Evolutionary conservation across 2,888 invertebrate genomes (phyloP).

Genomic region (Strigamia maritima): DNA sequence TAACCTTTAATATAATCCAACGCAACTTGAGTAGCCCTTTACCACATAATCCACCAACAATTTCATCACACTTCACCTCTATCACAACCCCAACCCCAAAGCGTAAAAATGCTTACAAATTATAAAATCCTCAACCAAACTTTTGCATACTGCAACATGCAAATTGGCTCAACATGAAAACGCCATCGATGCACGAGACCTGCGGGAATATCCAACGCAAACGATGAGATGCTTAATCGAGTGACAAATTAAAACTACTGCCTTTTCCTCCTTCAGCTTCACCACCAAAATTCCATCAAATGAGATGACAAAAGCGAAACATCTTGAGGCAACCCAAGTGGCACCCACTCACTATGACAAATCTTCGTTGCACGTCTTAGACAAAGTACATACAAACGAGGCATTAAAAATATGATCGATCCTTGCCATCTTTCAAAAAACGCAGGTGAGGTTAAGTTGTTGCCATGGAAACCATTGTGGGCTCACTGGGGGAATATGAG

Average conservation of each 20-base stretch:
- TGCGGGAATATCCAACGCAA: slow-evolving; percentile 7
- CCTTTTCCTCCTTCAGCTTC: not conserved
- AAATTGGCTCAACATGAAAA: slow-evolving; percentile 32
- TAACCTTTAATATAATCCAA: not conserved
- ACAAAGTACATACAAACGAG: slow-evolving; percentile 15
- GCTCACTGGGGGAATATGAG: not conserved
- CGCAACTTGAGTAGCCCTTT: not conserved
- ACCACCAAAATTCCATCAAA: slow-evolving; percentile 7
- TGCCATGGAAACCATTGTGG: not conserved
- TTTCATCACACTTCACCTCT: not conserved
- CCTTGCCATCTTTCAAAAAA: not conserved
- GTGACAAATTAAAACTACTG: slow-evolving; percentile 32
- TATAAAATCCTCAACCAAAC: slow-evolving; percentile 6
- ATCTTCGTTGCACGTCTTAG: not conserved
- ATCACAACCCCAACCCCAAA: not conserved
- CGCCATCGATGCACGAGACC: slow-evolving; percentile 30
- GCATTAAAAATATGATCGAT: slow-evolving; percentile 31
- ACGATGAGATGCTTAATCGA: slow-evolving; percentile 34
- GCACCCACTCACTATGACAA: not conserved
- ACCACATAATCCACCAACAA: not conserved
- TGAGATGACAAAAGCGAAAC: slow-evolving; percentile 26
- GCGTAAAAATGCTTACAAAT: slow-evolving; percentile 17
- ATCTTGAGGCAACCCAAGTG: not conserved
- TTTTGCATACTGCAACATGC: not conserved
- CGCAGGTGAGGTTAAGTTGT: not conserved